Conservation (phyloP, 2,797 vertebrate species). For the Paramormyrops hopkinsi region DNA sequence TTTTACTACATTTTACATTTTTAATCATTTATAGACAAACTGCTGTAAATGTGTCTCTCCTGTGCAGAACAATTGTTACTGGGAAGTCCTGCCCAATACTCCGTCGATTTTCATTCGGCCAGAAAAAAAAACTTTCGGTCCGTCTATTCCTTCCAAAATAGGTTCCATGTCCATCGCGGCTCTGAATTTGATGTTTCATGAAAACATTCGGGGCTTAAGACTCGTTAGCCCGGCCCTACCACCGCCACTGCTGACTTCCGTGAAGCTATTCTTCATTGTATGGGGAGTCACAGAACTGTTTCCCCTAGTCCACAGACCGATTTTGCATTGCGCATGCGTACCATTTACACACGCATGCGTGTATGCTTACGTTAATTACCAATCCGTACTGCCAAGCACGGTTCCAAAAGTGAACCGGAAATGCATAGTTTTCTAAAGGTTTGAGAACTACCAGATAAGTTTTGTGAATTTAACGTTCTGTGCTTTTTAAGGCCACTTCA, state of each 20-base stretch:
- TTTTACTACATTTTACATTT: not conserved
- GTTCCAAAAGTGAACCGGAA: not conserved
- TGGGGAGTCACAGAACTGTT: not conserved
- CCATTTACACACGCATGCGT: not conserved
- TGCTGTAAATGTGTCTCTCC: not conserved
- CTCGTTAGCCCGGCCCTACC: not conserved
- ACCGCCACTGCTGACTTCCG: not conserved
- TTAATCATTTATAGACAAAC: not conserved
- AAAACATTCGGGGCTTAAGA: not conserved
- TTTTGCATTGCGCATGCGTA: not conserved
- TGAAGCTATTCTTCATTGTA: not conserved
- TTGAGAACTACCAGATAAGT: not conserved
- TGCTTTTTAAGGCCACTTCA: not conserved
- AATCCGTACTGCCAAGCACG: not conserved
- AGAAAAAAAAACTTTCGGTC: not conserved
- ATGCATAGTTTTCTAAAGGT: not conserved
- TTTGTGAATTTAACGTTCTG: not conserved
- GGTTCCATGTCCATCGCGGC: not conserved
- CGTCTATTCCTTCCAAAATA: not conserved
- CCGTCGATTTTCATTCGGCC: not conserved
- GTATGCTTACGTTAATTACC: not conserved
- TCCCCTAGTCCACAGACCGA: not conserved
- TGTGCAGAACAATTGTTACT: not conserved
- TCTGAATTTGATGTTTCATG: not conserved
- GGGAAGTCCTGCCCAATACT: not conserved